Percentiles rank a stretch among this genome's conserved stretches.
These are phyloP conservation scores for Azorinus chamasolen DNA, from an alignment of 2,888 invertebrate species.

Conservation along the genomic window DNA sequence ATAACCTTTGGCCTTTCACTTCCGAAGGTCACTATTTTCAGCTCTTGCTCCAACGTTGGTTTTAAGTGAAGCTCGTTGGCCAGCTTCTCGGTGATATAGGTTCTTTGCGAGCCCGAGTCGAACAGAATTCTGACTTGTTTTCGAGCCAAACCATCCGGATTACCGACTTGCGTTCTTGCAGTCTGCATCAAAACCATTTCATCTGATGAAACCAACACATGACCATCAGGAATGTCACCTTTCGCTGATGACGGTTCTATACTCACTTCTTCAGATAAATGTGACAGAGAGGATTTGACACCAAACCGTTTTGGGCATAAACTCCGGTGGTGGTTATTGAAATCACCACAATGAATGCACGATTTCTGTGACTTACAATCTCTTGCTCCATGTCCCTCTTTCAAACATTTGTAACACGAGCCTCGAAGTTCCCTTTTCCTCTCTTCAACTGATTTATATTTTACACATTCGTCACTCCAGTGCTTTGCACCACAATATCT, in stretches of 20 bases:
- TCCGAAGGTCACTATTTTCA: slow-evolving; percentile 32
- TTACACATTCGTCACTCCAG: slow-evolving; percentile 16
- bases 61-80: too few relatives aligned
- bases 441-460: too few relatives aligned
- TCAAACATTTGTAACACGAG: slow-evolving; percentile 13
- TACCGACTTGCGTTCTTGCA: slow-evolving; percentile 12
- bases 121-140: slow-evolving; percentile 13
- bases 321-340: slow-evolving; percentile 8
- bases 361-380: slow-evolving; percentile 14
- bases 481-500: too few relatives aligned
- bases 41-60: slow-evolving; percentile 19
- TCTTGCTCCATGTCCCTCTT: slow-evolving; percentile 13
- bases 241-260: too few relatives aligned
- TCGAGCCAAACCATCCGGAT: neutral
- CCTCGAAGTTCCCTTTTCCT: too few relatives aligned
- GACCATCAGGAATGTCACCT: too few relatives aligned
- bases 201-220: too few relatives aligned
- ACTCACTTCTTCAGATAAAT: too few relatives aligned
- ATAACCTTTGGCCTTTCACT: slow-evolving; percentile 24
- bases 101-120: too few relatives aligned
- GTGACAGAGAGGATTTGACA: too few relatives aligned
- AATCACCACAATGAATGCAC: slow-evolving; percentile 17
- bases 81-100: too few relatives aligned
- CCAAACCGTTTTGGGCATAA: too few relatives aligned
- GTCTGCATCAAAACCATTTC: slow-evolving; percentile 32